Evolutionary conservation across 1,140 invertebrate species (phyloP).

Genomic region (Drosophila burlai): DNA sequence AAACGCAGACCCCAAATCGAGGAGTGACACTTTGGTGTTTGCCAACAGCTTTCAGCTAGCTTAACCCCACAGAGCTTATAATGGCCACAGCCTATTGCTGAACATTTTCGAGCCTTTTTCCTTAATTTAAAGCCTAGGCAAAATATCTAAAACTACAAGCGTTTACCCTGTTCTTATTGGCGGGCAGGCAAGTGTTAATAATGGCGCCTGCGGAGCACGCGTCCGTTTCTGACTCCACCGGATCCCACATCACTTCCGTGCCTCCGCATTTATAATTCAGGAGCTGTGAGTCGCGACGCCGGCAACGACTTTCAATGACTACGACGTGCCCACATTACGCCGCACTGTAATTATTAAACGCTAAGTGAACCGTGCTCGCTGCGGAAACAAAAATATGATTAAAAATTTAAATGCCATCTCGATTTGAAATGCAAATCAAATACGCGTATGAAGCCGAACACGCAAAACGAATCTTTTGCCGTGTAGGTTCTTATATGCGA

Average conservation of each 20-base stretch:
- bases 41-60: slow-evolving; percentile 2
- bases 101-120: neutral
- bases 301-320: slow-evolving; percentile 45
- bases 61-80: slow-evolving; percentile 9
- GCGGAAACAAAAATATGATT: slow-evolving; percentile 49
- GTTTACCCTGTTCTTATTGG: neutral
- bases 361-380: slow-evolving; percentile 18
- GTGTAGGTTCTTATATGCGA: neutral
- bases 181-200: slow-evolving; percentile 62
- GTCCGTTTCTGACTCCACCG: slow-evolving; percentile 1
- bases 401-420: slow-evolving; percentile 48
- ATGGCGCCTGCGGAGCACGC: slow-evolving; percentile 32
- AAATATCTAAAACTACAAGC: neutral
- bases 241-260: slow-evolving; percentile 18
- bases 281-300: slow-evolving; percentile 32
- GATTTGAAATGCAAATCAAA: slow-evolving; percentile 62
- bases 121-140: neutral
- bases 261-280: slow-evolving; percentile 59
- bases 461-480: slow-evolving; percentile 24
- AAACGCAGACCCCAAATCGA: slow-evolving; percentile 1
- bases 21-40: slow-evolving; percentile 24
- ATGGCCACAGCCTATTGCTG: neutral
- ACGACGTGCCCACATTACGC: slow-evolving; percentile 48
- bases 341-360: slow-evolving; percentile 59
- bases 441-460: slow-evolving; percentile 37